Evolutionary conservation across 2,797 vertebrate species (phyloP).

Genomic region (Avahi laniger): DNA sequence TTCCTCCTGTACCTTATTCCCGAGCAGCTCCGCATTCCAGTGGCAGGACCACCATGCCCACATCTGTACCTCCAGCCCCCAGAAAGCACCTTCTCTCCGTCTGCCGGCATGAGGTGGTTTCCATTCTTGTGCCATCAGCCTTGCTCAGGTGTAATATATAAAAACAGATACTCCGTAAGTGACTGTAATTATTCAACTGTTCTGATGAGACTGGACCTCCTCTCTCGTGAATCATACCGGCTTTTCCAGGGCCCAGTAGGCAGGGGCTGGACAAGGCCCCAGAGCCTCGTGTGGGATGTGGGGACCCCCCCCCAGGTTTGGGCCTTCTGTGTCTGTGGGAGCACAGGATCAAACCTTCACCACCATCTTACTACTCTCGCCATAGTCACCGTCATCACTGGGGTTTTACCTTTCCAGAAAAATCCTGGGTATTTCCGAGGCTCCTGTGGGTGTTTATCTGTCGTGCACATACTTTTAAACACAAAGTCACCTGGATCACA

Average conservation of each 20-base stretch:
- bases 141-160: fast-evolving
- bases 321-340: fast-evolving
- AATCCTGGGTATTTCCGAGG: not conserved
- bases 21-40: not conserved
- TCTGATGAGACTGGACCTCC: not conserved
- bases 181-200: not conserved
- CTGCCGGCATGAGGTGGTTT: not conserved
- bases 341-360: fast-evolving
- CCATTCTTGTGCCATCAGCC: fast-evolving
- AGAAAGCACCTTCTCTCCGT: not conserved
- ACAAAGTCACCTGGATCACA: not conserved
- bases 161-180: fast-evolving
- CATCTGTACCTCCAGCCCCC: not conserved
- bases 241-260: too few relatives aligned
- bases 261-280: not conserved
- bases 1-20: not conserved
- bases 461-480: not conserved
- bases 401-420: not conserved
- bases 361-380: fast-evolving
- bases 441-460: not conserved
- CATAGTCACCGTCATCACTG: fast-evolving
- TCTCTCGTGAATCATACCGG: too few relatives aligned
- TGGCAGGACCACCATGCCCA: not conserved
- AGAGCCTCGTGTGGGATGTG: not conserved
- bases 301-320: not conserved